Evolutionary conservation across 2,888 invertebrate species (phyloP).

Genomic region (Imbricaverruca yamaguchii): DNA sequence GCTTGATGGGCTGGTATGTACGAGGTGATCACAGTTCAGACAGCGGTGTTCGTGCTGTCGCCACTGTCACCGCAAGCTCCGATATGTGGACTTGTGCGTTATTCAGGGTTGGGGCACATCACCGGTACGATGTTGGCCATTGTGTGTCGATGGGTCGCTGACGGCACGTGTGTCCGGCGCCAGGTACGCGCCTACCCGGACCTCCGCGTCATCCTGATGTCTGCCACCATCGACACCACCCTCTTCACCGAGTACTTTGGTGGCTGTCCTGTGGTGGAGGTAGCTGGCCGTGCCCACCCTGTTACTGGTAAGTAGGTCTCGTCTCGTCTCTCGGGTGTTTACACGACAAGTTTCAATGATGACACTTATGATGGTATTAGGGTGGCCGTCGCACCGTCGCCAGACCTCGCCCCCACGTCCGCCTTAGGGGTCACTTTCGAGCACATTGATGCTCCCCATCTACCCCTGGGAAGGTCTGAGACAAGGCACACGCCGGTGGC

Average conservation of each 20-base stretch:
- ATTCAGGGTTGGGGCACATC: too few species aligned
- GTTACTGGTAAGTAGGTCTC: constrained; percentile 52
- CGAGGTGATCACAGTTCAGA: too few species aligned
- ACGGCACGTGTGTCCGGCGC: too few species aligned
- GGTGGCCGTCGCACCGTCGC: neutral
- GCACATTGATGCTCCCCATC: neutral
- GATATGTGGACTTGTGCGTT: too few species aligned
- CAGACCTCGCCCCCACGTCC: constrained; percentile 13
- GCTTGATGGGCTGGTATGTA: too few species aligned
- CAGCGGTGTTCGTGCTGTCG: too few species aligned
- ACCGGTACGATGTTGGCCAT: too few species aligned
- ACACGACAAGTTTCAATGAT: too few species aligned
- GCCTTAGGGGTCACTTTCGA: constrained; percentile 8
- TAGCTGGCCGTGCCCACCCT: constrained; percentile 77
- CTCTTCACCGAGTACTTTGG: constrained; percentile 89
- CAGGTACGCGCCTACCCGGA: constrained; percentile 70
- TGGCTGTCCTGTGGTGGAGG: constrained; percentile 80
- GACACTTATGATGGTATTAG: neutral
- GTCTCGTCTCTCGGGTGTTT: too few species aligned
- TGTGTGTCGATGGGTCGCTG: too few species aligned
- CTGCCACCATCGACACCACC: constrained; percentile 92
- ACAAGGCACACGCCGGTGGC: constrained; percentile 11
- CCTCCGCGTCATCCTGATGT: constrained; percentile 89
- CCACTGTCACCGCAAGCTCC: too few species aligned
- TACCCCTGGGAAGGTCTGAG: constrained; percentile 18